Evolutionary conservation across 1,140 invertebrate genomes (phyloP), one percentile per base, ranked within the genome.

Genomic region (Dolichoris vasculosae): DNA sequence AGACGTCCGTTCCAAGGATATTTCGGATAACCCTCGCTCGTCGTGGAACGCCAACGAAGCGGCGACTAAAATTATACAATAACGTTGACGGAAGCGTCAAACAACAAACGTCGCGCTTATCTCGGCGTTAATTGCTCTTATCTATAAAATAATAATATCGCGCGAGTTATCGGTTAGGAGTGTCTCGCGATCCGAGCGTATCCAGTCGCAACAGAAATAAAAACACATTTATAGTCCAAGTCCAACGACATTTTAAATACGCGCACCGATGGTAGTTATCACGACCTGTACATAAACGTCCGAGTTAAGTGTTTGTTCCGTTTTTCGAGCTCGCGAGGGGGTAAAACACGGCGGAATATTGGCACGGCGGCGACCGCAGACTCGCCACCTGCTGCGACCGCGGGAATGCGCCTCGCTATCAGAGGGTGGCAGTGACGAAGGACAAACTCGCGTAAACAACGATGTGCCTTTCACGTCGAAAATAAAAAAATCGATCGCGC

Each of bases 361-460:
- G 69, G 35, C 9, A 43, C 17, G 48, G 32, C 51, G 55, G 63
- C 71, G 84, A 69, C 87, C 85, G 83, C 82, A 78, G 63, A 55
- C 23, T 6, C 55, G 55, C 83, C 83, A 84, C 83, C 83, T 84
- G 83, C 83, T 73, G 83, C 63, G 83, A 78, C 83, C 75, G 77
- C 77, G 77, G 83, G 71, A 84, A 77, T 76, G 75, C 63, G 77
- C 86, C n/a, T n/a, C 2, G 87, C 89, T 90, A 90, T 90, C 81
- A n/a, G 46, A n/a, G 81, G 51, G 69, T 51, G 32, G 51, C 11
- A 17, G 7, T 9, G 2, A 11, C 11, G 51, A n/a, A 55, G 51
- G 71, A 38, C 20, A 7, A 43, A 23, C 40, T 15, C 26, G 59
- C 77, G 75, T 55, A 80, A 82, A 85, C 79, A 80, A 85, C 82